Conservation (phyloP, 2,888 invertebrate species). For the Drosophila koepferae region DNA sequence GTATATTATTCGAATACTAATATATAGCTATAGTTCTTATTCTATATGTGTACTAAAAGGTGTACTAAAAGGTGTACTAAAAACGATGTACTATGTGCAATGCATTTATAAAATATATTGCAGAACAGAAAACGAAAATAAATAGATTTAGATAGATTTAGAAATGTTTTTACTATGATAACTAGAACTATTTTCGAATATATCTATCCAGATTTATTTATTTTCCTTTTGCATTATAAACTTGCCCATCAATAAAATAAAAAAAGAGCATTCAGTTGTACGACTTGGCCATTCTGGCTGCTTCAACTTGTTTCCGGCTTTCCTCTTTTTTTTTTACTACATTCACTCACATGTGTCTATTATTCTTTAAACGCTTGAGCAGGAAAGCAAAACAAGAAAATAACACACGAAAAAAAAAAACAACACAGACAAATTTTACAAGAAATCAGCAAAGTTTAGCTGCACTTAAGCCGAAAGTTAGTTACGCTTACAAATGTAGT, state of each 20-base stretch:
- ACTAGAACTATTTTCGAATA: too few relatives aligned
- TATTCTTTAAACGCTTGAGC: constrained; percentile 51
- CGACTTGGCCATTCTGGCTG: not conserved
- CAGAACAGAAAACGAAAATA: too few relatives aligned
- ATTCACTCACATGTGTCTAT: constrained; percentile 59
- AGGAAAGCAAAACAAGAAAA: constrained; percentile 29
- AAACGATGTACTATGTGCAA: too few relatives aligned
- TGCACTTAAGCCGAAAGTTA: constrained; percentile 2
- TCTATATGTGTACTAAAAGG: not conserved
- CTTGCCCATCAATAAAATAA: too few relatives aligned
- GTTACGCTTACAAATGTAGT: constrained; percentile 11
- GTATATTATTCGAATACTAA: too few relatives aligned
- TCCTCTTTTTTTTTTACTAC: constrained; percentile 30
- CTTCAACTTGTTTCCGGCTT: not conserved
- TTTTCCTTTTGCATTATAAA: too few relatives aligned
- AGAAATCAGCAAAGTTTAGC: constrained; percentile 4
- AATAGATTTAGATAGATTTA: too few relatives aligned
- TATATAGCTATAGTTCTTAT: not conserved
- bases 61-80: too few relatives aligned
- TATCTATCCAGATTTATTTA: too few relatives aligned
- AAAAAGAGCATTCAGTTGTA: not conserved
- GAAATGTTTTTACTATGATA: too few relatives aligned
- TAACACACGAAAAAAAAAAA: constrained; percentile 16
- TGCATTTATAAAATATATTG: too few relatives aligned
- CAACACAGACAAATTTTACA: constrained; percentile 12